Evolutionary conservation across 2,113 vertebrate species (phyloP), one percentile per base, ranked within the genome.

Genomic region (Vimba vimba): DNA sequence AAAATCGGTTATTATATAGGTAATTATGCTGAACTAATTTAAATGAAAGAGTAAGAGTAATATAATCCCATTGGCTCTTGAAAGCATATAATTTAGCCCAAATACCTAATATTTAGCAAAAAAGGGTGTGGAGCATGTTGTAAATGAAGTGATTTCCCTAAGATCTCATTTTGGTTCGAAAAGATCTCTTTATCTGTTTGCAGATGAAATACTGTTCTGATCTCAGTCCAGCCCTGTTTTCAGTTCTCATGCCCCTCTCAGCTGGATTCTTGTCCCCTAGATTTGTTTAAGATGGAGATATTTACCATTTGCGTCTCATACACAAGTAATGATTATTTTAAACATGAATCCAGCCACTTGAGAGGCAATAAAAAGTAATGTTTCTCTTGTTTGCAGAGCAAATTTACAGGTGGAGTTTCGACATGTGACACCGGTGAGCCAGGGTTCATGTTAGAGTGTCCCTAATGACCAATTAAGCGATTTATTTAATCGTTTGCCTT

Each of bases 381-480:
- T 80, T 66, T 62, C 82, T 66, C 83, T 83, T 77, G 80, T 86
- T 80, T 82, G 19, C 27, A 9, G 68, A 17, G 68, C 62, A 87
- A 78, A 87, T 89, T 89, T 87, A 82, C 85, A 89, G 85, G 88
- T 89, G 36, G 80, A 78, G 71, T 85, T 86, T 52, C n/a, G 1
- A 79, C 30, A 27, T 36, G n/a, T 85, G 82, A 82, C 88, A 82
- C 78, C 19, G 71, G 71, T 57, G 83, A n/a, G 75, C 47, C 69
- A 85, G 64, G 23, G 85, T 86, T 83, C 81, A 71, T 43, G 33
- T 79, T 71, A 69, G 52, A 12, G 68, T 73, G 81, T 84, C 86
- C 88, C 86, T 90, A 90, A 90, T 79, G 80, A 79, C 86, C 88
- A 89, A 89, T 88, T 86, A 85, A 78, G 77, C 59, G 23, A 77